phyloP scores from a whole-genome alignment of 1,140 invertebrate species.

The Hermetia illucens region DNA sequence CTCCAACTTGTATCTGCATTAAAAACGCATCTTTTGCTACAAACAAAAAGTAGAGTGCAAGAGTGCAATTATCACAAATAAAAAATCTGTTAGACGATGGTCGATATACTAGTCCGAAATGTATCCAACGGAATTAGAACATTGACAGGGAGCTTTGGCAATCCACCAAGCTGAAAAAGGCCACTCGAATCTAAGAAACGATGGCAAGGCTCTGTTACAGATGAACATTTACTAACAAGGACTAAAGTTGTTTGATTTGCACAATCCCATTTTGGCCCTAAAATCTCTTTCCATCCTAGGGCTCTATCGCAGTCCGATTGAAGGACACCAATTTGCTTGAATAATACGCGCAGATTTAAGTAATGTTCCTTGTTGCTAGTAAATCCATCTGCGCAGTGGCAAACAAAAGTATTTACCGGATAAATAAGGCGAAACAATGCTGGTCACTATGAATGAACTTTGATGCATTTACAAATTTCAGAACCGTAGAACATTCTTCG shows the following conservation, averaged over 20 bases:
- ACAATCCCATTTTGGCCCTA: conserved; percentile 65
- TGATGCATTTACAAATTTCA: conserved; percentile 82
- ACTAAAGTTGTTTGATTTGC: conserved; percentile 54
- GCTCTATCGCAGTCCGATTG: conserved; percentile 80
- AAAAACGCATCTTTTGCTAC: conserved; percentile 53
- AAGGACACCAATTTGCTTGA: conserved; percentile 62
- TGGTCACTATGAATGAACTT: conserved; percentile 69
- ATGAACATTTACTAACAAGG: conserved; percentile 57
- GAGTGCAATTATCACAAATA: conserved; percentile 74
- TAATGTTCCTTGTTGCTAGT: conserved; percentile 67
- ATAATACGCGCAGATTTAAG: conserved; percentile 51
- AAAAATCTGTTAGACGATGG: conserved; percentile 72
- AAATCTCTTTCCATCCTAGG: conserved; percentile 56
- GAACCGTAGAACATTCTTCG: conserved; percentile 74
- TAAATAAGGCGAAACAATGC: conserved; percentile 86
- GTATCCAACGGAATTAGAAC: conserved; percentile 72
- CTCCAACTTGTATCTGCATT: conserved; percentile 65
- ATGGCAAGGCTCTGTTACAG: conserved; percentile 77
- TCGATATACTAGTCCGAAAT: conserved; percentile 77
- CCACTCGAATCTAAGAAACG: conserved; percentile 87
- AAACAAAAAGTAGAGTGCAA: conserved; percentile 63
- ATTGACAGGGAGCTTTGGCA: conserved; percentile 60
- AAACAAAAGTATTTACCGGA: conserved; percentile 82
- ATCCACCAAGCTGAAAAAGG: conserved; percentile 82
- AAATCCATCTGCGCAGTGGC: conserved; percentile 65